Evolutionary conservation across 2,797 vertebrate genomes (phyloP).

Genomic region (Etheostoma perlongum): DNA sequence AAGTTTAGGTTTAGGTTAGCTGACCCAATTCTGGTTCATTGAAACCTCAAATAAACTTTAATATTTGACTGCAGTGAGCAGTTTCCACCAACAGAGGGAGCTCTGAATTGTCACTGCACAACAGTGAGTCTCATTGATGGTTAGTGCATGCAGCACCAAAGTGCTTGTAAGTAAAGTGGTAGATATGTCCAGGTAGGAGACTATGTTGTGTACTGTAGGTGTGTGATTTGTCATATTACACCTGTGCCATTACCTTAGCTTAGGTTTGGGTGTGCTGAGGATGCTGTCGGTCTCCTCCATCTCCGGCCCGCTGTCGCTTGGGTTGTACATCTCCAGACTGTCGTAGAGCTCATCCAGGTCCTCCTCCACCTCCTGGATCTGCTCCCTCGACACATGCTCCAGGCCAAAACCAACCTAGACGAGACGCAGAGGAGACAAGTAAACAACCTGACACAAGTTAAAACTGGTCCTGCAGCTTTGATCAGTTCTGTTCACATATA

Average conservation of each 20-base stretch:
- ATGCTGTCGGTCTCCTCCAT: slow-evolving; percentile 98
- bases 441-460: too few relatives aligned
- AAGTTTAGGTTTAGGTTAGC: background rate
- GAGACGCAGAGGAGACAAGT: background rate
- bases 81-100: slow-evolving; percentile 63
- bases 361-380: slow-evolving; percentile 97
- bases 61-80: background rate
- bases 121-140: background rate
- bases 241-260: slow-evolving; percentile 57
- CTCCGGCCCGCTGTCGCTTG: slow-evolving; percentile 97
- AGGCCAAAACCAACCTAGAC: slow-evolving; percentile 90
- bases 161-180: background rate
- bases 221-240: background rate
- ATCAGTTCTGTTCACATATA: background rate
- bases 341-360: slow-evolving; percentile 97
- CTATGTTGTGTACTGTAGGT: background rate
- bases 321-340: slow-evolving; percentile 98
- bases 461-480: background rate
- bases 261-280: slow-evolving; percentile 97
- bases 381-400: slow-evolving; percentile 92
- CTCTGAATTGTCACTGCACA: slow-evolving; percentile 11
- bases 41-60: slow-evolving; percentile 7
- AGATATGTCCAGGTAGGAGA: too few relatives aligned
- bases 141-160: too few relatives aligned
- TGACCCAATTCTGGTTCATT: slow-evolving; percentile 6